Percentiles rank a stretch among this genome's conserved stretches.
Conservation (phyloP, 1,140 invertebrate species). For the Physella acuta region DNA sequence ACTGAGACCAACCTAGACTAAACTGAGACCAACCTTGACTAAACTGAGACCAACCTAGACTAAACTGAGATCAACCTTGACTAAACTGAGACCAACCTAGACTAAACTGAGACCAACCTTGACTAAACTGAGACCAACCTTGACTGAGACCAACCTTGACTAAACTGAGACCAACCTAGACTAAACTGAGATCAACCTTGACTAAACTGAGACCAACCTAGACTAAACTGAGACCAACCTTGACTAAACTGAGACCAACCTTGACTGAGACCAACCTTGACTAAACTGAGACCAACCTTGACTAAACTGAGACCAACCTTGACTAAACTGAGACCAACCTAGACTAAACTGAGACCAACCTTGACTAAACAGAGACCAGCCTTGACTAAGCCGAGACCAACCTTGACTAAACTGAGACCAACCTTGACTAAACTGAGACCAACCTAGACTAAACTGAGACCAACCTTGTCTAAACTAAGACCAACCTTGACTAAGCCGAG, state of each 20-base stretch:
- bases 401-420: neutral
- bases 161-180: no score
- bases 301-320: neutral
- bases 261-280: neutral
- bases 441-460: neutral
- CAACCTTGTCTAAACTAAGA: neutral
- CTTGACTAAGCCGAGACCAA: neutral
- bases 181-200: no score
- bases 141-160: no score
- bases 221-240: no score
- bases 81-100: no score
- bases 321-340: neutral
- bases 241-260: no score
- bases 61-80: no score
- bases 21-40: neutral
- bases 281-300: neutral
- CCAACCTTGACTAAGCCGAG: neutral
- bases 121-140: no score
- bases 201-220: no score
- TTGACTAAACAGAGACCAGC: neutral
- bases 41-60: no score
- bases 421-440: neutral
- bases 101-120: no score
- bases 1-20: neutral
- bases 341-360: neutral